Evolutionary conservation across 1,140 invertebrate species (phyloP).

Genomic region (Lithobius niger): DNA sequence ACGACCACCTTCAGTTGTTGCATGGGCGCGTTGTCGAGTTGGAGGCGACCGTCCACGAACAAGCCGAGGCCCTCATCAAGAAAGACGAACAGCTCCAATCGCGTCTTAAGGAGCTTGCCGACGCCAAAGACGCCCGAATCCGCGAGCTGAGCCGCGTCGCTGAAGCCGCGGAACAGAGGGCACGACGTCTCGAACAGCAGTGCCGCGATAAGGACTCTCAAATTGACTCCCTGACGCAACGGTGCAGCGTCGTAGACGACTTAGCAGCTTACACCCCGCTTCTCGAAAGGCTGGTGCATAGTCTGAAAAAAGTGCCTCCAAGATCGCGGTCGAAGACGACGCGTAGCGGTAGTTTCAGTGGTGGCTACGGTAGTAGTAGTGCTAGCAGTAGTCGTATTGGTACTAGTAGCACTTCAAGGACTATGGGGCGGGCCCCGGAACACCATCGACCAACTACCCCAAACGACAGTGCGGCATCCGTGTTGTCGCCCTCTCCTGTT

Average conservation of each 20-base stretch:
- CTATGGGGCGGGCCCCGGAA: background rate
- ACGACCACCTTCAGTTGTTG: constrained; percentile 21
- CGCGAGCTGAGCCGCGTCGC: constrained; percentile 13
- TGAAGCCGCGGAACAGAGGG: constrained; percentile 13
- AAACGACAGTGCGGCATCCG: background rate
- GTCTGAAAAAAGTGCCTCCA: constrained; percentile 17
- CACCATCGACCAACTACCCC: too few species aligned
- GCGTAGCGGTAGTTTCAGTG: background rate
- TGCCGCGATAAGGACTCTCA: constrained; percentile 18
- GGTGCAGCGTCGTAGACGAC: constrained; percentile 16
- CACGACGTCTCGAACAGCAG: constrained; percentile 18
- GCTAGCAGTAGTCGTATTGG: too few species aligned
- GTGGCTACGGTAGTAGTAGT: background rate
- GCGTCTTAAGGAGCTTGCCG: constrained; percentile 15
- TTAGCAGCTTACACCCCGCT: constrained; percentile 15
- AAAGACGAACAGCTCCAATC: constrained; percentile 18
- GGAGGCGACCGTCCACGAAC: constrained; percentile 17
- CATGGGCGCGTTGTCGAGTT: constrained; percentile 19
- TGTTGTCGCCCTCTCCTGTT: background rate
- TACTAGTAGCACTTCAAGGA: background rate
- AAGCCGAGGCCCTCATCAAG: constrained; percentile 16
- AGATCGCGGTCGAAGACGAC: constrained; percentile 1
- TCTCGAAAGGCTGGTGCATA: constrained; percentile 16
- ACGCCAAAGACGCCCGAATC: constrained; percentile 18
- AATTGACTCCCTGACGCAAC: constrained; percentile 15